Evolutionary conservation across 2,888 invertebrate species (phyloP), one percentile per base, ranked within the genome.

Genomic region (Drosophila monieri): DNA sequence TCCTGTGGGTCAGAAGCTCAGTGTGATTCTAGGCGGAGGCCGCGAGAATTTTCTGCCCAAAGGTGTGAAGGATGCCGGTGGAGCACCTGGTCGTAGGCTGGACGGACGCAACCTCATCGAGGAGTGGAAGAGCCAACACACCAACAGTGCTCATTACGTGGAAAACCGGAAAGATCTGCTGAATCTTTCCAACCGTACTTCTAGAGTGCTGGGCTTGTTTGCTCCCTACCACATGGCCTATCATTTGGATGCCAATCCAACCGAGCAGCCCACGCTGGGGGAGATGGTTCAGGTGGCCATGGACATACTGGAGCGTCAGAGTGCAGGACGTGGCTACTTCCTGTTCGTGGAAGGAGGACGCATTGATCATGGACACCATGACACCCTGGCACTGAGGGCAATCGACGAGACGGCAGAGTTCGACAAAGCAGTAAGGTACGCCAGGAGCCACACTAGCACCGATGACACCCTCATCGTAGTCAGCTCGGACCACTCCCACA

Each of bases 331-430:
- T 0, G 96, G 97, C 58, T 97, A 94, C 89, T 95, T 96, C 78
- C 92, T 97, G 1, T 94, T 96, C 78, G 95, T 96, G 1, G 94
- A 94, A 92, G 94, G 96, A 62, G 95, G 95, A 1, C 93, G 94
- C 89, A 96, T 96, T 73, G 96, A 96, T 90, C 94, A 94, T 74
- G 96, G 95, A 0, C 96, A 96, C 88, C 97, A 97, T 89, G 93
- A 93, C 23, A 95, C 93, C 48, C 91, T 92, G 62, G 95, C 95
- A 0, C 93, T 93, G 48, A 92, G 94, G 12, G 96, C 97, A 0
- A 91, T 97, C 0, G 95, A 95, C 77, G 98, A 98, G 89, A 95
- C 96, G 0, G 93, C 96, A 0, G 96, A 96, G 89, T 95, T 96
- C 87, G 93, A 95, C 54, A 94, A 95, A 80, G 95, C 97, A 1